These are phyloP conservation scores for Squalus acanthias DNA, from an alignment of 2,797 vertebrate genomes.

Conservation along the genomic window DNA sequence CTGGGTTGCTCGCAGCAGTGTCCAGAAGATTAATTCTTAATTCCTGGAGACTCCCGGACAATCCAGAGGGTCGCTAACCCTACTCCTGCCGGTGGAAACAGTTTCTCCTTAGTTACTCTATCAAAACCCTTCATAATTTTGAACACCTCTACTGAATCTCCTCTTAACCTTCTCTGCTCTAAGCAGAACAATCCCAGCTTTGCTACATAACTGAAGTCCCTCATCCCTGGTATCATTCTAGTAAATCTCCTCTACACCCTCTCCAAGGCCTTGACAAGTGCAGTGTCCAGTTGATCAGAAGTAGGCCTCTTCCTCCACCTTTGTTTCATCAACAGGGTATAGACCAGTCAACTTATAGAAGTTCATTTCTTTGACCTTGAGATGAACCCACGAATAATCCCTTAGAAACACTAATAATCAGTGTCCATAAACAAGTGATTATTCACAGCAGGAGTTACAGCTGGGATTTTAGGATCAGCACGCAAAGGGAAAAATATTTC, in stretches of 20 bases:
- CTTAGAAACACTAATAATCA: slow-evolving; percentile 33
- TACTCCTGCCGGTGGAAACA: background rate
- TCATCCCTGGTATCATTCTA: background rate
- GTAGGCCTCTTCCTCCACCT: background rate
- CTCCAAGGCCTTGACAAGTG: background rate
- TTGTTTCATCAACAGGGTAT: background rate
- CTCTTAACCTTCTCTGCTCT: background rate
- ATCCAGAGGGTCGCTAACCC: background rate
- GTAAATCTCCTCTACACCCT: background rate
- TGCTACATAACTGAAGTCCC: background rate
- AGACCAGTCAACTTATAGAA: background rate
- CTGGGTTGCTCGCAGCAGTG: background rate
- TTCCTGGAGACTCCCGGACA: background rate
- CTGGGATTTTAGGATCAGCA: slow-evolving; percentile 29
- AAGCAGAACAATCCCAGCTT: background rate
- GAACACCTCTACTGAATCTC: background rate
- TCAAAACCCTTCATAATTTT: background rate
- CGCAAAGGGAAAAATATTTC: background rate
- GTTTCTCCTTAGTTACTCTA: background rate
- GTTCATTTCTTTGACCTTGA: slow-evolving; percentile 16
- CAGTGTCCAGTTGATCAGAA: background rate
- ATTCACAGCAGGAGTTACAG: slow-evolving; percentile 30
- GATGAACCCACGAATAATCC: slow-evolving; percentile 31
- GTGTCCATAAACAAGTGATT: slow-evolving; percentile 33
- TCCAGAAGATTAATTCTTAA: background rate